A percentile compares a stretch with the other conserved stretches of the same genome.
phyloP scores from a whole-genome alignment of 2,113 vertebrate species.

The Charadrius vociferus region DNA sequence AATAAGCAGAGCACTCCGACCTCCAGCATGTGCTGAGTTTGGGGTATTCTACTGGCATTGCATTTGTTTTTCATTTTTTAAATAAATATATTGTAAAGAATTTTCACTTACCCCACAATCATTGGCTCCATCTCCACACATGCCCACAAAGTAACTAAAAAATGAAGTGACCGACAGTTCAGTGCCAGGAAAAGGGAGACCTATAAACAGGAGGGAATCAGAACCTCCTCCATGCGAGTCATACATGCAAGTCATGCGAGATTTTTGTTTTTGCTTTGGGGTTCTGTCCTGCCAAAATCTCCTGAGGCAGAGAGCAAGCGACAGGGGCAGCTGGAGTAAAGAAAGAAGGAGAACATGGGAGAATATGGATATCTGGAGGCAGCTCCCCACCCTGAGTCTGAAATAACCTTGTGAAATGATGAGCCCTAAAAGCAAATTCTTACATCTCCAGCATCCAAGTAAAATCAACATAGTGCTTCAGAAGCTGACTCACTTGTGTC shows the following conservation, averaged over 20 bases:
- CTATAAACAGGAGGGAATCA: neutral
- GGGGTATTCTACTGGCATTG: neutral
- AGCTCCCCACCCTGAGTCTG: neutral
- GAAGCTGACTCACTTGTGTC: neutral
- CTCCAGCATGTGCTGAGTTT: neutral
- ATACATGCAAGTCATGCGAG: neutral
- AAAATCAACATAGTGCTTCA: neutral
- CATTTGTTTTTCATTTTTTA: neutral
- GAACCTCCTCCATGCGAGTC: neutral
- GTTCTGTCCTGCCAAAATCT: neutral
- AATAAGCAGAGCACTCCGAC: neutral
- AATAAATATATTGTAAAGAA: neutral
- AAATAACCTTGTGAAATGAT: neutral
- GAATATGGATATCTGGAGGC: neutral
- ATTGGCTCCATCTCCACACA: conserved; percentile 85
- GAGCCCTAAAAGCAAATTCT: neutral
- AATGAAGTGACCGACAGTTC: neutral
- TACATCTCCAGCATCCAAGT: neutral
- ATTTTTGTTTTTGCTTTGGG: neutral
- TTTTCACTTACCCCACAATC: conserved; percentile 81
- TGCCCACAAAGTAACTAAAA: conserved; percentile 82
- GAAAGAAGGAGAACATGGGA: neutral
- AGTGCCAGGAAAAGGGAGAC: neutral
- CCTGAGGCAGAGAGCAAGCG: neutral
- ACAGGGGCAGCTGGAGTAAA: neutral